Percentiles rank a stretch among this genome's conserved stretches.
Evolutionary conservation across 2,113 vertebrate genomes (phyloP).

Genomic region (Cyprinodon tularosa): DNA sequence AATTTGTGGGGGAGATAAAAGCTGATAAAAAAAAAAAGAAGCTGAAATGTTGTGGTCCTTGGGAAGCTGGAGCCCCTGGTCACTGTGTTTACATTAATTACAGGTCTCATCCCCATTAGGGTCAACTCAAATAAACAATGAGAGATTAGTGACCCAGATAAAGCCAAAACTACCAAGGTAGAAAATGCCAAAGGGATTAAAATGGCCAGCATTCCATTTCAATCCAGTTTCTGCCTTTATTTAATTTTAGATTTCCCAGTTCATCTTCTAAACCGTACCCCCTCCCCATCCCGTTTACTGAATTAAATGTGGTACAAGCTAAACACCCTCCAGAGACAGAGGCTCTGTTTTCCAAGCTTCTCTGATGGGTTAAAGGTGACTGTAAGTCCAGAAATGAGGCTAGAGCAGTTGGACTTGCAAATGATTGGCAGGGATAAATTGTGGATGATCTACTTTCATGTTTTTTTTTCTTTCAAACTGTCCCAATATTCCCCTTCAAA

Average conservation of each 20-base stretch:
- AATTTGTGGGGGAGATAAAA: neutral
- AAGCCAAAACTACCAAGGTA: neutral
- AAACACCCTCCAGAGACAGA: conserved; percentile 29
- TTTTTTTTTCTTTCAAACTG: conserved; percentile 11
- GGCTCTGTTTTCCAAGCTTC: conserved; percentile 39
- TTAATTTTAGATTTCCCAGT: conserved; percentile 7
- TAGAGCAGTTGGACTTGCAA: conserved; percentile 62
- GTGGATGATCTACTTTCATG: conserved; percentile 33
- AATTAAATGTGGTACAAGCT: conserved; percentile 32
- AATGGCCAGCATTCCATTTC: neutral
- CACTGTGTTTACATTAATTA: neutral
- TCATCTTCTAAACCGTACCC: neutral
- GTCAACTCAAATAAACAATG: neutral
- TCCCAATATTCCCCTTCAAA: conserved; percentile 9
- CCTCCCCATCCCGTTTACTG: conserved; percentile 21
- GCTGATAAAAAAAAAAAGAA: neutral
- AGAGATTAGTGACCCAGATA: neutral
- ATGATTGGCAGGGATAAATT: conserved; percentile 58
- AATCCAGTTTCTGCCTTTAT: conserved; percentile 3
- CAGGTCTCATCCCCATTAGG: neutral
- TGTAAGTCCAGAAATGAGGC: conserved; percentile 54
- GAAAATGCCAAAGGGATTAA: neutral
- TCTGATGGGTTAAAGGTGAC: conserved; percentile 46
- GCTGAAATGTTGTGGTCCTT: neutral
- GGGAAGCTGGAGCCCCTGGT: neutral